Evolutionary conservation across 2,888 invertebrate genomes (phyloP).

Genomic region (Cerastis leucographa): DNA sequence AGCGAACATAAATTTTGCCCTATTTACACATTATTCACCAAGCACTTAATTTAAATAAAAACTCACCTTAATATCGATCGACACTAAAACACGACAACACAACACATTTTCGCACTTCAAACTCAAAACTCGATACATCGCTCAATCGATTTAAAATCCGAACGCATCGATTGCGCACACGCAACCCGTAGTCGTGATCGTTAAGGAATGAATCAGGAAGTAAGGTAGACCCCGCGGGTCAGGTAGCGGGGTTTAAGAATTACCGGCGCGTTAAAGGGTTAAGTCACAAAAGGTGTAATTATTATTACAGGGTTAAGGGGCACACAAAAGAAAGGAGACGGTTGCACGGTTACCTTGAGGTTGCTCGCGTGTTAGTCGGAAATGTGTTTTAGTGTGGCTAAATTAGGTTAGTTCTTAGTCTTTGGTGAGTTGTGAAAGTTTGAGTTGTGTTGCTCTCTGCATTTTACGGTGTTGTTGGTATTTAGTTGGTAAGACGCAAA

Average conservation of each 20-base stretch:
- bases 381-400: constrained; percentile 66
- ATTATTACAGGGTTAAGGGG: constrained; percentile 87
- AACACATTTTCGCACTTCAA: constrained; percentile 35
- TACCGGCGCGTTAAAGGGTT: constrained; percentile 88
- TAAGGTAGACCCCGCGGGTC: constrained; percentile 84
- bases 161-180: constrained; percentile 83
- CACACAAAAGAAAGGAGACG: constrained; percentile 81
- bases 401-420: constrained; percentile 47
- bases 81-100: constrained; percentile 41
- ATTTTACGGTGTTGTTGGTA: not conserved
- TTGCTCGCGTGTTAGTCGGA: constrained; percentile 76
- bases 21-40: not conserved
- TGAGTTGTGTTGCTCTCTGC: not conserved
- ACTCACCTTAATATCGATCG: constrained; percentile 39
- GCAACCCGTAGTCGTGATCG: constrained; percentile 83
- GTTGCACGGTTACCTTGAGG: constrained; percentile 83
- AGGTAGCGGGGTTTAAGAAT: constrained; percentile 89
- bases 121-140: constrained; percentile 36
- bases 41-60: not conserved
- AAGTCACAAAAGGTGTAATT: constrained; percentile 88
- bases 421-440: constrained; percentile 24
- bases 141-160: constrained; percentile 68
- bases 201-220: constrained; percentile 89
- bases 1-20: not conserved
- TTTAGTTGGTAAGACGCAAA: not conserved